These are phyloP conservation scores for Loxodonta africana DNA, from an alignment of 2,113 vertebrate genomes.

Conservation along the genomic window DNA sequence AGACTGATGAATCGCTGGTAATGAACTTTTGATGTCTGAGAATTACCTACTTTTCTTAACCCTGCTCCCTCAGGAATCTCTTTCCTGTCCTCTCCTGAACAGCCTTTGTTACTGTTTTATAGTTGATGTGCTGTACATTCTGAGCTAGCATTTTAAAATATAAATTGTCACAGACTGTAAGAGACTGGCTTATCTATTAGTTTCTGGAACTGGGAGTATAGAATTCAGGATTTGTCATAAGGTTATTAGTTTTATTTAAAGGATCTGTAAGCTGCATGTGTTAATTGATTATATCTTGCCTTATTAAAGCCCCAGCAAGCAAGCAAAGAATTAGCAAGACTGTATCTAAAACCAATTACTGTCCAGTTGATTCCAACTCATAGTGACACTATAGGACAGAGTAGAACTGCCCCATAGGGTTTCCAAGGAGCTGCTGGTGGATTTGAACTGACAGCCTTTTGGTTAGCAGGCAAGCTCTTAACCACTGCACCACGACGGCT, in stretches of 20 bases:
- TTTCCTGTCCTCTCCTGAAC: background rate
- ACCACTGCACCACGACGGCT: no score
- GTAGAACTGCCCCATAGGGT: no score
- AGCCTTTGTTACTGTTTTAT: constrained; percentile 58
- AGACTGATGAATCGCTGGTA: constrained; percentile 98
- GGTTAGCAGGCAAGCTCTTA: no score
- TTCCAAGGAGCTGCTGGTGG: no score
- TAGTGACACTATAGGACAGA: no score
- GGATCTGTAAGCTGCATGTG: background rate
- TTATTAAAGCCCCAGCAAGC: constrained; percentile 57
- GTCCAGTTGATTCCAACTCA: no score
- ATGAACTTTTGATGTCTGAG: constrained; percentile 77
- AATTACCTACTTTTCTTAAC: constrained; percentile 54
- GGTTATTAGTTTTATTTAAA: constrained; percentile 68
- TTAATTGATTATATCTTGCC: constrained; percentile 60
- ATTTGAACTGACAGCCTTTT: no score
- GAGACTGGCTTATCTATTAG: constrained; percentile 21
- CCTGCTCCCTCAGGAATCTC: background rate
- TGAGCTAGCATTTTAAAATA: constrained; percentile 63
- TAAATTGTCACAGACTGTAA: background rate
- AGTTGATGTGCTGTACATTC: constrained; percentile 52
- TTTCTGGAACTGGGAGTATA: constrained; percentile 63
- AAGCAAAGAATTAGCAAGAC: constrained; percentile 40
- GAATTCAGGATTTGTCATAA: constrained; percentile 65
- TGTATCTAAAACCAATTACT: background rate